Evolutionary conservation across 2,888 invertebrate genomes (phyloP).

Genomic region (Pachycephus smyrnensis): DNA sequence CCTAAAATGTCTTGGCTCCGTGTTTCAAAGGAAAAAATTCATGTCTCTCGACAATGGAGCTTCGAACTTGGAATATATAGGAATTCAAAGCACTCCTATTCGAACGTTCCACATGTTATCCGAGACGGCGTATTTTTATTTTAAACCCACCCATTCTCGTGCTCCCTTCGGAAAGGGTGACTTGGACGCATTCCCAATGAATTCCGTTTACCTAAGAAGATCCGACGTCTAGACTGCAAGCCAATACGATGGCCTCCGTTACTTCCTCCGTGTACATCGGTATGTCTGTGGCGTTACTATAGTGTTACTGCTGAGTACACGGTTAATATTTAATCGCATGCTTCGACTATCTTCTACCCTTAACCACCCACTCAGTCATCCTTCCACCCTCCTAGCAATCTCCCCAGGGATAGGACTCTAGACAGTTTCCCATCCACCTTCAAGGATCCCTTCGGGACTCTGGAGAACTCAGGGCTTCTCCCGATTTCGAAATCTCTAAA

Average conservation of each 20-base stretch:
- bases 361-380: neutral
- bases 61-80: neutral
- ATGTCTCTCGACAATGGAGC: neutral
- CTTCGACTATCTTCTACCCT: neutral
- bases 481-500: neutral
- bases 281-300: conserved; percentile 16
- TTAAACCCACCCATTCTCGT: neutral
- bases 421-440: neutral
- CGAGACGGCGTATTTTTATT: neutral
- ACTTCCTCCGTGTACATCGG: conserved; percentile 13
- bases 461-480: neutral
- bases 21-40: neutral
- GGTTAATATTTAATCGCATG: conserved; percentile 34
- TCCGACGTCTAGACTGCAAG: conserved; percentile 4
- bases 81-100: neutral
- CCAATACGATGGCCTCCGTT: neutral
- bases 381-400: neutral
- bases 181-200: neutral
- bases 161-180: neutral
- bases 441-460: neutral
- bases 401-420: neutral
- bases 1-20: neutral
- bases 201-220: neutral
- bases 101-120: neutral
- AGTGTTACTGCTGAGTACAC: conserved; percentile 27